These are phyloP conservation scores for Malaclemys terrapin DNA, from an alignment of 2,113 vertebrate species.

Conservation along the genomic window DNA sequence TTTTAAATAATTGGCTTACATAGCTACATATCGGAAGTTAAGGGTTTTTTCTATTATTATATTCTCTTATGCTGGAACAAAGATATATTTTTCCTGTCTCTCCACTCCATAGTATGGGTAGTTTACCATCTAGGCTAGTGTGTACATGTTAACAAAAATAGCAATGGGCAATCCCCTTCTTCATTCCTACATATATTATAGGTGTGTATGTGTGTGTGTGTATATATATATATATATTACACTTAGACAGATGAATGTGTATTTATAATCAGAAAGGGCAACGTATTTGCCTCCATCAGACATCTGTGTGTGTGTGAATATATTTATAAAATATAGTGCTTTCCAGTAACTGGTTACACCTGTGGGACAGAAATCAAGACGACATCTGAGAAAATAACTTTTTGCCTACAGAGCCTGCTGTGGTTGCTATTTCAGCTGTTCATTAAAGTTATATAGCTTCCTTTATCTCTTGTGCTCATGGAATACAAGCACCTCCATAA, in stretches of 20 bases:
- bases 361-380: conserved; percentile 60
- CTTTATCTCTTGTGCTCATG: conserved; percentile 71
- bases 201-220: too few relatives aligned
- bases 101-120: background rate
- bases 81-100: conserved; percentile 6
- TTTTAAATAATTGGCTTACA: background rate
- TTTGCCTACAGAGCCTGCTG: conserved; percentile 16
- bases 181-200: background rate
- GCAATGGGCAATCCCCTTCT: background rate
- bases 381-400: conserved; percentile 43
- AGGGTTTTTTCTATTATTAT: background rate
- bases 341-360: conserved; percentile 17
- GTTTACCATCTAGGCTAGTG: background rate
- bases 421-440: conserved; percentile 70
- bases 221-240: background rate
- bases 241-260: background rate
- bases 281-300: conserved; percentile 26
- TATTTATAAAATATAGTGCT: conserved; percentile 64
- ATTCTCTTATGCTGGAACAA: background rate
- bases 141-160: background rate
- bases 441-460: conserved; percentile 75
- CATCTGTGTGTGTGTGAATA: conserved; percentile 16
- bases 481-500: conserved; percentile 68
- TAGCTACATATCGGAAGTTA: background rate
- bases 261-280: background rate